phyloP scores from a whole-genome alignment of 2,888 invertebrate genomes.

The Cremastinae sp. region DNA sequence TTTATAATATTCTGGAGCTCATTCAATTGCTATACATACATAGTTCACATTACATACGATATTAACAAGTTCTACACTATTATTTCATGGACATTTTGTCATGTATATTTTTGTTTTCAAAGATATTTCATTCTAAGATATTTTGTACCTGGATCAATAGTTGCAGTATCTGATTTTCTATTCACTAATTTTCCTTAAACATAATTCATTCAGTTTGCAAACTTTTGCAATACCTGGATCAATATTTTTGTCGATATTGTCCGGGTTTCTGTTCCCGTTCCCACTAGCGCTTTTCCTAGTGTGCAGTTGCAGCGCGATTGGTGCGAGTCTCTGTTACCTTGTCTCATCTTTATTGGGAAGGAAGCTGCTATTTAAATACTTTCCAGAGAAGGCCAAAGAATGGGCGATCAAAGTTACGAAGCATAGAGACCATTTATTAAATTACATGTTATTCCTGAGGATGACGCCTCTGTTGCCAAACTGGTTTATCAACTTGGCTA shows the following conservation, averaged over 20 bases:
- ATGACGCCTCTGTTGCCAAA: conserved; percentile 99
- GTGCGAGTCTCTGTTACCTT: conserved; percentile 97
- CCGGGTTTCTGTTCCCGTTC: conserved; percentile 98
- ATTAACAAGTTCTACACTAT: too few relatives aligned
- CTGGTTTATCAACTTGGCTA: conserved; percentile 99
- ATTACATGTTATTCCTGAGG: conserved; percentile 97
- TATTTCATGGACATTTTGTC: too few relatives aligned
- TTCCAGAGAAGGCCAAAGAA: conserved; percentile 91
- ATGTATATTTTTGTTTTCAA: too few relatives aligned
- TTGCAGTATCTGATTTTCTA: too few relatives aligned
- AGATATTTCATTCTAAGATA: too few relatives aligned
- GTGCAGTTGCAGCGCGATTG: conserved; percentile 96
- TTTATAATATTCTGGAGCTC: too few relatives aligned
- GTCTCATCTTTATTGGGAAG: conserved; percentile 95
- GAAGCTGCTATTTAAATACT: conserved; percentile 91
- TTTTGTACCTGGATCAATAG: too few relatives aligned
- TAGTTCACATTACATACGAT: too few relatives aligned
- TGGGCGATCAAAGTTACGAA: conserved; percentile 93
- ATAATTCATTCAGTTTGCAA: conserved; percentile 87
- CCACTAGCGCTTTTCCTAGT: conserved; percentile 92
- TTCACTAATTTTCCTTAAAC: conserved; percentile 67
- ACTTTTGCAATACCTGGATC: conserved; percentile 99
- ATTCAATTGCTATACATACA: too few relatives aligned
- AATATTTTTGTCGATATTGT: conserved; percentile 97
- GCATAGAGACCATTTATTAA: conserved; percentile 93